A percentile compares a stretch with the other conserved stretches of the same genome.
Evolutionary conservation across 2,888 invertebrate species (phyloP).

Genomic region (Cheilosia impressa): DNA sequence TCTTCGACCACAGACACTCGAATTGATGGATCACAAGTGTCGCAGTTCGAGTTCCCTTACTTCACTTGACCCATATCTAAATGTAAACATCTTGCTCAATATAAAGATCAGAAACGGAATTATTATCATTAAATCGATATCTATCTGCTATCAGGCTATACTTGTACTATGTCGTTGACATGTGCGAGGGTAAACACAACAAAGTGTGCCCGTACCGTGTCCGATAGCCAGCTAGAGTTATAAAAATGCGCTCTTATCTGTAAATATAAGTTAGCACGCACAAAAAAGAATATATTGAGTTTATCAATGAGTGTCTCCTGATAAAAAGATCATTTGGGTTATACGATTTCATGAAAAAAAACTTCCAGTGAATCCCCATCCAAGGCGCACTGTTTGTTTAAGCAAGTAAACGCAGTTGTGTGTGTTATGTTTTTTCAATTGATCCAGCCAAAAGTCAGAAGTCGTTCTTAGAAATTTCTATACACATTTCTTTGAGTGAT

Average conservation of each 20-base stretch:
- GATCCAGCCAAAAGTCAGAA: not conserved
- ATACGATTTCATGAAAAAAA: not conserved
- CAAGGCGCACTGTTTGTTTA: not conserved
- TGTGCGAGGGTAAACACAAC: not conserved
- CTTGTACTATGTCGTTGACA: not conserved
- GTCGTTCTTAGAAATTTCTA: not conserved
- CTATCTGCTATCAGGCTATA: not conserved
- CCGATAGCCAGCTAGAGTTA: not conserved
- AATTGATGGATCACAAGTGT: no score
- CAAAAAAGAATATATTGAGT: not conserved
- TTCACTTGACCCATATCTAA: not conserved
- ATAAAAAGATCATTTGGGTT: constrained; percentile 5
- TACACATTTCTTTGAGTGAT: no score
- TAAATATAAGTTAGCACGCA: not conserved
- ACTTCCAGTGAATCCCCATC: not conserved
- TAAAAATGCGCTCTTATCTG: not conserved
- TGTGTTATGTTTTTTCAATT: not conserved
- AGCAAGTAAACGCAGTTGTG: not conserved
- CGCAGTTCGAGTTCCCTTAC: no score
- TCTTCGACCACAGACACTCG: not conserved
- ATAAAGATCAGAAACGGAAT: not conserved
- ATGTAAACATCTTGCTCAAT: not conserved
- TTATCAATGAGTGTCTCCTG: constrained; percentile 4
- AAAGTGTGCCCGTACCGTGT: not conserved
- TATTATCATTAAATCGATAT: not conserved